Conservation (phyloP, 37 sponge, comb jelly and placozoan species). For the Lycopodina hypogea region DNA sequence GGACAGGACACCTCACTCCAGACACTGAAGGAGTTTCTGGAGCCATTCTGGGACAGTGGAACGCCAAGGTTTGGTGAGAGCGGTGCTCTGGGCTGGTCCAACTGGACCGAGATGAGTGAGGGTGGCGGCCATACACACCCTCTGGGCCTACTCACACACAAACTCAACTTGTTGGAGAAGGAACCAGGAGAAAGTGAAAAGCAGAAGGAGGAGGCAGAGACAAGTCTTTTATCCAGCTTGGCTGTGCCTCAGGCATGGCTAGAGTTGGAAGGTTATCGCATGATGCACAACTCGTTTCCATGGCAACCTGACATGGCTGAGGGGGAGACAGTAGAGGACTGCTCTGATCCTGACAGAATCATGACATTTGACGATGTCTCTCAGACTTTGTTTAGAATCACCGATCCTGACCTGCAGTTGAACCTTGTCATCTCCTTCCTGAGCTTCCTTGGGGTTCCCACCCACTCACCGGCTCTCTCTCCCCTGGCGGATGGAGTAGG, state of each 20-base stretch:
- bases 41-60: constrained; percentile 85
- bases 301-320: constrained; percentile 32
- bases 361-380: constrained; percentile 79
- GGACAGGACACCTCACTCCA: background rate
- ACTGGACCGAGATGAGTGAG: constrained; percentile 43
- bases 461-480: constrained; percentile 11
- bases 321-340: constrained; percentile 33
- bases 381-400: constrained; percentile 51
- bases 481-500: background rate
- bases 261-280: constrained; percentile 50
- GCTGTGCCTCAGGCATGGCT: constrained; percentile 60
- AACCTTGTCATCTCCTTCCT: constrained; percentile 61
- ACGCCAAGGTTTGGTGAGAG: constrained; percentile 66
- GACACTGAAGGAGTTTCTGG: constrained; percentile 46
- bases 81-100: constrained; percentile 68
- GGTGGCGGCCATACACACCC: background rate
- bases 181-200: background rate
- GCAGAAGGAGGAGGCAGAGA: background rate
- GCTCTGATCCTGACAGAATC: constrained; percentile 68
- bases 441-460: constrained; percentile 60
- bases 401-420: constrained; percentile 22
- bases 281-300: constrained; percentile 49
- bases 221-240: background rate
- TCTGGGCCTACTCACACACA: background rate
- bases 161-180: too few relatives aligned